phyloP scores from a whole-genome alignment of 2,888 invertebrate genomes.

The Stomorhina lunata region DNA sequence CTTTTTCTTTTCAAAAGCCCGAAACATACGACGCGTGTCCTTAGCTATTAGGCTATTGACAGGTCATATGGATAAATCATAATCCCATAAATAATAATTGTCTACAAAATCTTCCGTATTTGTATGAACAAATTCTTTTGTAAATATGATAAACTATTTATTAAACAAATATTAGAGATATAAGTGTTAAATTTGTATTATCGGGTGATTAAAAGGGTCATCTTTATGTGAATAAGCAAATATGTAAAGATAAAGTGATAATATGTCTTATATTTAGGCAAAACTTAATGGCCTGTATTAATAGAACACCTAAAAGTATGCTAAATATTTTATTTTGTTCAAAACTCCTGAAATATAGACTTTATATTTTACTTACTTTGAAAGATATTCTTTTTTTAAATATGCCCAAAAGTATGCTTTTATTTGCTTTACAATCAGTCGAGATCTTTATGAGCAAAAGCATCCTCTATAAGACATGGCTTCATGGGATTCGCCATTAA shows the following conservation, averaged over 20 bases:
- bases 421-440: background rate
- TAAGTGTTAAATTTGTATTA: slow-evolving; percentile 24
- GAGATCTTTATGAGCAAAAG: no score
- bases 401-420: background rate
- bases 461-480: no score
- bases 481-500: no score
- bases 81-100: slow-evolving; percentile 46
- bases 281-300: no score
- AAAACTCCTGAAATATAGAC: no score
- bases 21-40: slow-evolving; percentile 53
- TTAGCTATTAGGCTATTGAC: slow-evolving; percentile 28
- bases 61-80: slow-evolving; percentile 42
- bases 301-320: no score
- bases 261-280: no score
- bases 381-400: no score
- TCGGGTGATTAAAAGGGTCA: background rate
- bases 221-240: background rate
- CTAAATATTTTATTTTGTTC: no score
- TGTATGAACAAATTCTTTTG: background rate
- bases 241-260: background rate
- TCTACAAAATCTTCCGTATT: slow-evolving; percentile 5
- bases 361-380: no score
- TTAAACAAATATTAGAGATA: background rate
- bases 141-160: slow-evolving; percentile 18
- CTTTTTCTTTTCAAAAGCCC: background rate